Evolutionary conservation across 1,140 invertebrate species (phyloP).

Genomic region (Apis dorsata): DNA sequence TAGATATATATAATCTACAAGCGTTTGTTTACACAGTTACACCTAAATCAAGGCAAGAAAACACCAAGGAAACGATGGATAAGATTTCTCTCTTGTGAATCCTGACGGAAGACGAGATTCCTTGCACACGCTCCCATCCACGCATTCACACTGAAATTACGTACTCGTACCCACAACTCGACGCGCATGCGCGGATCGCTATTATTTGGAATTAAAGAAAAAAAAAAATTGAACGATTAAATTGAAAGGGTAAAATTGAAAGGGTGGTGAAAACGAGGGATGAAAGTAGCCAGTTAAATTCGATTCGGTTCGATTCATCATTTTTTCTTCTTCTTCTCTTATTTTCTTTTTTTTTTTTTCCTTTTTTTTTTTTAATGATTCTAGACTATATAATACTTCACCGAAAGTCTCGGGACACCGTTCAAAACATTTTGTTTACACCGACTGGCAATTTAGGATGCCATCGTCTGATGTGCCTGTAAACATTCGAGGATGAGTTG

Average conservation of each 20-base stretch:
- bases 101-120: too few relatives aligned
- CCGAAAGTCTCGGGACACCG: not conserved
- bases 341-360: not conserved
- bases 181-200: too few relatives aligned
- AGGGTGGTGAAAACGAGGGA: not conserved
- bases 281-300: not conserved
- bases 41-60: not conserved
- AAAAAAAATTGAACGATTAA: too few relatives aligned
- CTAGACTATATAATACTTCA: not conserved
- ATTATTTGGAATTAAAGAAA: too few relatives aligned
- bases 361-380: not conserved
- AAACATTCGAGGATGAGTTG: slow-evolving; percentile 73
- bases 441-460: slow-evolving; percentile 66
- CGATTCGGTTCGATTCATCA: not conserved
- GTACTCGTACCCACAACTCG: too few relatives aligned
- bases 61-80: not conserved
- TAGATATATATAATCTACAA: not conserved
- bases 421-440: slow-evolving; percentile 66
- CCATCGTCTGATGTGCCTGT: slow-evolving; percentile 77
- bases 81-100: too few relatives aligned
- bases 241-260: not conserved
- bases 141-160: too few relatives aligned
- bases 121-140: too few relatives aligned
- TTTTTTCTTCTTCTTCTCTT: too few relatives aligned
- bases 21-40: slow-evolving; percentile 1